Percentiles rank a stretch among this genome's conserved stretches.
These are phyloP conservation scores for Syngnathus floridae DNA, from an alignment of 2,113 vertebrate genomes.

Conservation along the genomic window DNA sequence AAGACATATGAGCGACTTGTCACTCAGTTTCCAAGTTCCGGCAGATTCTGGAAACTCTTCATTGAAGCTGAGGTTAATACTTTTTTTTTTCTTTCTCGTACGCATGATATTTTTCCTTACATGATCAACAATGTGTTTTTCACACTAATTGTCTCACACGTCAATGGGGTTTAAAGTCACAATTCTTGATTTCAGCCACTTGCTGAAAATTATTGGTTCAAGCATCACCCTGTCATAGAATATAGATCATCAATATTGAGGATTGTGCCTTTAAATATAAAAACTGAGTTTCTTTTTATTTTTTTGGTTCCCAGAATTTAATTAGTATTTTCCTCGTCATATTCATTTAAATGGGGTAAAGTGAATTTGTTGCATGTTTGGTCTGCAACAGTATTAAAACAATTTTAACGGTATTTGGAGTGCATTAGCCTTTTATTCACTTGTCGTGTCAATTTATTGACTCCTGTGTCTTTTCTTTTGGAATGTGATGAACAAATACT, in stretches of 20 bases:
- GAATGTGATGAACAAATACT: conserved; percentile 73
- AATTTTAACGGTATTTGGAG: conserved; percentile 98
- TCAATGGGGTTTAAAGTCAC: conserved; percentile 52
- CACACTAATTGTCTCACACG: conserved; percentile 62
- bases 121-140: conserved; percentile 79
- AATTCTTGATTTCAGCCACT: conserved; percentile 39
- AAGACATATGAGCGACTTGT: conserved; percentile 99
- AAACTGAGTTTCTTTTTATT: conserved; percentile 49
- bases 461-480: conserved; percentile 99
- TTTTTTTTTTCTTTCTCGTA: conserved; percentile 59
- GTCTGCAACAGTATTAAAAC: conserved; percentile 99
- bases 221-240: neutral
- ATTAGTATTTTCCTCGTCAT: conserved; percentile 61
- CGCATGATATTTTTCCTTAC: conserved; percentile 63
- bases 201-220: neutral
- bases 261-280: conserved; percentile 58
- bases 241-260: conserved; percentile 3
- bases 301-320: conserved; percentile 41
- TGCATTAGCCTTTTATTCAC: conserved; percentile 99
- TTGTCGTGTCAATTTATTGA: conserved; percentile 99
- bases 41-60: conserved; percentile 99
- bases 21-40: conserved; percentile 99
- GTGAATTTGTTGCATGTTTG: conserved; percentile 99
- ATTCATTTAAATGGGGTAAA: conserved; percentile 73
- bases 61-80: conserved; percentile 99